phyloP scores from a whole-genome alignment of 2,888 invertebrate genomes.

The Calliopum simillimum region DNA sequence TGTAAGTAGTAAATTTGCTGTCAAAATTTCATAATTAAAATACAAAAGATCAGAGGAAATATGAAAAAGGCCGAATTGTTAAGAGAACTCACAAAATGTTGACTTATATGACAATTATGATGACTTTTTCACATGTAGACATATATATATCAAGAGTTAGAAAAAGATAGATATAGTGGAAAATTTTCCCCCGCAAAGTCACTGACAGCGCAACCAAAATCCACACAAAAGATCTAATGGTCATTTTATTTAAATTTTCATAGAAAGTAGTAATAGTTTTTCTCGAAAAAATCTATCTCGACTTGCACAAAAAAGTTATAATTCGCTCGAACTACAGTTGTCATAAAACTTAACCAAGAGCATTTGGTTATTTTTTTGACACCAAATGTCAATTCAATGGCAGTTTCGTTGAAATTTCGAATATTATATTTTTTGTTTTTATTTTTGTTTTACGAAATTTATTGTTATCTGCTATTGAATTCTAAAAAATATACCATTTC shows the following conservation, averaged over 20 bases:
- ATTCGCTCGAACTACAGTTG: not conserved
- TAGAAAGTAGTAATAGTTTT: not conserved
- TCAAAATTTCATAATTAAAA: slow-evolving; percentile 37
- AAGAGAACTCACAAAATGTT: slow-evolving; percentile 33
- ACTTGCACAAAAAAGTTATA: not conserved
- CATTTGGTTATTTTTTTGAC: slow-evolving; percentile 9
- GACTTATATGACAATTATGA: slow-evolving; percentile 49
- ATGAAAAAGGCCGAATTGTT: not conserved
- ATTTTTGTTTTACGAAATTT: not conserved
- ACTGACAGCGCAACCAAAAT: slow-evolving; percentile 23
- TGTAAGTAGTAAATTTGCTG: slow-evolving; percentile 26
- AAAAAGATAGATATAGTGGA: not conserved
- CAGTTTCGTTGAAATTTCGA: not conserved
- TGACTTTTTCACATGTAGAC: slow-evolving; percentile 1
- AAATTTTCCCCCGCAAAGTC: slow-evolving; percentile 30
- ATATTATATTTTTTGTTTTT: not conserved
- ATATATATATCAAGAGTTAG: not conserved
- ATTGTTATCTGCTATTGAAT: not conserved
- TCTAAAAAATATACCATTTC: not conserved
- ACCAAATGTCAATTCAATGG: slow-evolving; percentile 19
- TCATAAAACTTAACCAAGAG: slow-evolving; percentile 13
- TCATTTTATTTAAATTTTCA: slow-evolving; percentile 14
- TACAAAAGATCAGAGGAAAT: slow-evolving; percentile 28
- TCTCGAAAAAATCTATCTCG: not conserved
- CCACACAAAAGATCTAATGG: slow-evolving; percentile 29